Evolutionary conservation across 2,888 invertebrate genomes (phyloP), one percentile per base, ranked within the genome.

Genomic region (Mythimna albipuncta): DNA sequence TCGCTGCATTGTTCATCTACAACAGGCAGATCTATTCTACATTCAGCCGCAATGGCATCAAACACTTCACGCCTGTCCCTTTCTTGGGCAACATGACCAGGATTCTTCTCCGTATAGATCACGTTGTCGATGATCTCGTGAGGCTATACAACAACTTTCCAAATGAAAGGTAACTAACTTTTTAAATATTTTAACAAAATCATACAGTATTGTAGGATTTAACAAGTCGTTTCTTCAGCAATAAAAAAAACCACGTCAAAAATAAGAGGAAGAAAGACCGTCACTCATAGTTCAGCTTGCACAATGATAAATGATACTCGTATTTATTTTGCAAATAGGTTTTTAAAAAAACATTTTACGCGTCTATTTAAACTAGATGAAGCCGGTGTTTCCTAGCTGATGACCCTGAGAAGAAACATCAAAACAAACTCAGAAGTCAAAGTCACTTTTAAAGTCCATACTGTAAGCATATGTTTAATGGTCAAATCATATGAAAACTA

Each of bases 1-100:
- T 87, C 11, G 84, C 85, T 0, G 88, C 88, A 0, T 9, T 90
- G 6, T 62, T 71, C 50, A 67, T 91, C 35, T 92, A 91, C 83
- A 74, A 88, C 58, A 81, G 83, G 0, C 84, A 87, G 50, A 62
- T 74, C 0, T 91, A 90, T 84, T 89, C 91, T 10, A 84, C 79
- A 58, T 92, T 92, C 77, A 58, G 81, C 16, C 78, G 74, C 2
- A 32, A 76, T 73, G 93, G 92, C 0, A 89, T 94, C 26, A 93
- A 92, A 72, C 75, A 86, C 50, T 58, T 87, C 0, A 78, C 75
- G 11, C 86, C 90, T 0, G 4, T 92, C 0, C 93, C 93, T 0
- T 4, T 91, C 2, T 10, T 93, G 3, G 94, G 94, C 0, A 91
- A 93, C 77, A 90, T 93, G 90, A 19, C 65, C 0, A 73, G 77